A percentile compares a stretch with the other conserved stretches of the same genome.
These are phyloP conservation scores for Nannobrachium achirus DNA, from an alignment of 2,113 vertebrate species.

Conservation along the genomic window DNA sequence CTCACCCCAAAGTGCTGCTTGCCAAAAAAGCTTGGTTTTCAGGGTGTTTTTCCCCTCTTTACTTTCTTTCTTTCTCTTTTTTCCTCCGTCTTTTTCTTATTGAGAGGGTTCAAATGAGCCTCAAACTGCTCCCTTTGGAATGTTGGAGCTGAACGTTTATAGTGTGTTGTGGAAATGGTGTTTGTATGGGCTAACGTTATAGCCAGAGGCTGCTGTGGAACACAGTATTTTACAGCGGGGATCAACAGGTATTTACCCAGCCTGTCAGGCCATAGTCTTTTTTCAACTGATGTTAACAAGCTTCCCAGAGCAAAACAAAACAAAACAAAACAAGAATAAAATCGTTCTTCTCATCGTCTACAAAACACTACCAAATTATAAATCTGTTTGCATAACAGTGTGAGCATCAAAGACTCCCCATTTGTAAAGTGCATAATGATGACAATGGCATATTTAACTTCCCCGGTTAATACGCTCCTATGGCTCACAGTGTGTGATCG, in stretches of 20 bases:
- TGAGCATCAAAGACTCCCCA: too few relatives aligned
- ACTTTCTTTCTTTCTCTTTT: constrained; percentile 27
- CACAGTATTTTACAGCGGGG: not conserved
- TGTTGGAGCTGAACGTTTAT: constrained; percentile 43
- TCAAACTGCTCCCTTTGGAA: constrained; percentile 48
- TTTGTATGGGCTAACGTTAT: constrained; percentile 27
- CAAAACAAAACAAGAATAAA: constrained; percentile 1
- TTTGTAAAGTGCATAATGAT: constrained; percentile 1
- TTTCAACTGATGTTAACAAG: too few relatives aligned
- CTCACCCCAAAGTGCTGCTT: constrained; percentile 29
- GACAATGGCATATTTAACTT: not conserved
- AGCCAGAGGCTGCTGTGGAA: constrained; percentile 10
- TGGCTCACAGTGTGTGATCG: constrained; percentile 24
- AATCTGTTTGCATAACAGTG: too few relatives aligned
- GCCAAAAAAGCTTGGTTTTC: constrained; percentile 34
- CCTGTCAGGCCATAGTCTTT: too few relatives aligned
- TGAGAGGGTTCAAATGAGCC: constrained; percentile 46
- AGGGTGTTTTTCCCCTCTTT: constrained; percentile 26
- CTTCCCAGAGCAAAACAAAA: too few relatives aligned
- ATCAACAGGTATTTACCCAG: constrained; percentile 51
- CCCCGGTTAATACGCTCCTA: not conserved
- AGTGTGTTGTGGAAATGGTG: constrained; percentile 42
- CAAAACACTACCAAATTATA: too few relatives aligned
- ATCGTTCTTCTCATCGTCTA: constrained; percentile 35
- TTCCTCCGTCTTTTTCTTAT: constrained; percentile 40